These are phyloP conservation scores for Escarpia spicata DNA, from an alignment of 2,888 invertebrate genomes.

Conservation along the genomic window DNA sequence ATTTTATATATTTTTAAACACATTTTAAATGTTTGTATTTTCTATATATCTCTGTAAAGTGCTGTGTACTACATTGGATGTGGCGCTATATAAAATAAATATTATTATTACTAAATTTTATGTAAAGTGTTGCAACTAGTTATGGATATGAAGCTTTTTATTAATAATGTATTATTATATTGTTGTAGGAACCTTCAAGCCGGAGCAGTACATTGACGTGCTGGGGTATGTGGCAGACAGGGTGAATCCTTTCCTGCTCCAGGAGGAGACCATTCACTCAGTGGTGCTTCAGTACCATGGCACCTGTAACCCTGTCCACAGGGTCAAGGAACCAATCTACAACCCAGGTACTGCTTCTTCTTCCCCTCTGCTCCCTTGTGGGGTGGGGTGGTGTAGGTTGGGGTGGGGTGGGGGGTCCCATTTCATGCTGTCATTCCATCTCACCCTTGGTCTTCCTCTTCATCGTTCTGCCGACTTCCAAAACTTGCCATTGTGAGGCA, in stretches of 20 bases:
- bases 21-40: no score
- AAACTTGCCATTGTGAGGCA: no score
- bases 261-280: constrained; percentile 59
- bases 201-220: constrained; percentile 58
- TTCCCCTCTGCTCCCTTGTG: background rate
- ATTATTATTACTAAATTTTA: no score
- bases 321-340: constrained; percentile 55
- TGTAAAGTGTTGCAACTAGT: background rate
- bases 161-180: background rate
- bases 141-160: background rate
- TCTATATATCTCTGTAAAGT: no score
- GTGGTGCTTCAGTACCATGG: constrained; percentile 56
- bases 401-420: no score
- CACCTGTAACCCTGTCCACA: constrained; percentile 54
- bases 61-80: no score
- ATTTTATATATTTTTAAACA: no score
- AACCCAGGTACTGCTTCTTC: constrained; percentile 54
- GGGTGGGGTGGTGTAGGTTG: no score
- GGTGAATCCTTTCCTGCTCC: constrained; percentile 54
- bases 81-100: no score
- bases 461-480: no score
- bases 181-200: constrained; percentile 59
- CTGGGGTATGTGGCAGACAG: constrained; percentile 61
- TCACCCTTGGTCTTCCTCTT: no score
- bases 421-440: no score